Base-by-base conservation (phyloP, 2,113 vertebrate species). In the Podocnemis expansa region DNA sequence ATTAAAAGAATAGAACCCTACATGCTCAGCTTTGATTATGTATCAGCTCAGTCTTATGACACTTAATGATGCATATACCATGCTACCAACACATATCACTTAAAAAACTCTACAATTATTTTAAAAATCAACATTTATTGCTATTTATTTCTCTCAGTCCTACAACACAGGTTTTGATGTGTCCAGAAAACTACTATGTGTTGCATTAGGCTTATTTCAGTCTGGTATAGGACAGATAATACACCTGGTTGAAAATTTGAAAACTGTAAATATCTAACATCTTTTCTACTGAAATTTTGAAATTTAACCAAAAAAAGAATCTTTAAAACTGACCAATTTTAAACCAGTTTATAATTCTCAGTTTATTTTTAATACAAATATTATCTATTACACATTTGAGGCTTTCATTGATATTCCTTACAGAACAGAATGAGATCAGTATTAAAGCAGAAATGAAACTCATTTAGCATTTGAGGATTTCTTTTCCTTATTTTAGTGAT, bases 371-470 rank as follows among this genome's bases (percentile, higher is more conserved):
- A 47, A 52, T 55, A 60, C 55, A 85, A 54, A 88, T 88, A 85
- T 70, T 54, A 38, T 52, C 49, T 70, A 34, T 85, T 34, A 60
- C 60, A 89, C 85, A 60, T 52, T 17, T 89, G 87, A 49, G 67
- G 21, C 34, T 90, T 80, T 78, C 75, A 86, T 43, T 89, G 93
- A 94, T 73, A 86, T 63, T 93, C 82, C 38, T 86, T 80, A 3
- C 55, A 78, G n/a, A 70, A n/a, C n/a, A 38, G 67, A 70, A n/a
- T 19, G 8, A 89, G 84, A 19, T 76, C 25, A 82, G 56, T 80
- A 34, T 54, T 82, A 84, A 94, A 92, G 25, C 27, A 45, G 43
- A 73, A n/a, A 67, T 38, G 4, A 70, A 76, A 63, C 8, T 82
- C n/a, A 41, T 55, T 90, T 86, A 51, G 21, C 34, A 79, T 83